Base-by-base conservation (phyloP, 2,113 vertebrate species). In the Glareola pratincola region DNA sequence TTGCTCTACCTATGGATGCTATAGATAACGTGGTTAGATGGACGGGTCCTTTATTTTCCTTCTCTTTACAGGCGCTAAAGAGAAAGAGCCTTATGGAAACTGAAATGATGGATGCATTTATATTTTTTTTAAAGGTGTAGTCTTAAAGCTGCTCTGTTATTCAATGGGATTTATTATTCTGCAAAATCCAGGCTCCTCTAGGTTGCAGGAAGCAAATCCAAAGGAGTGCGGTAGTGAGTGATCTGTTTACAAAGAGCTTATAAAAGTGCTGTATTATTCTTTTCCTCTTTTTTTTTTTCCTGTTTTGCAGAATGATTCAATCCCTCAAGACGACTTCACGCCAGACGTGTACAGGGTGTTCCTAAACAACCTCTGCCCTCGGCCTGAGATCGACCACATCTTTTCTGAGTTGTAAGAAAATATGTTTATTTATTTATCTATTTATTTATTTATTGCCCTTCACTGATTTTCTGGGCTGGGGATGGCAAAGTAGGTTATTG, bases 321-420 rank as follows among this genome's bases (percentile, higher is more conserved):
- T 99, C 93, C 99, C 99, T 87, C 99, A 99, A 97, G 99, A 99
- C 1, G 99, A 99, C 96, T 99, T 99, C 98, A 99, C 99, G 3
- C 98, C 99, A 57, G 99, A 99, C 34, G 97, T 99, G 41, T 99
- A 99, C 97, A 98, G 98, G 97, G 98, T 98, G 94, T 99, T 99
- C 95, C 96, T 99, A 95, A 99, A 98, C 98, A 99, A 99, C 96
- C 98, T 99, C 88, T 99, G 99, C 87, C 98, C 99, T 73, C 98
- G 99, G 30, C 98, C 99, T 43, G 99, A 99, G 97, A 99, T 99
- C 27, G 99, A 99, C 98, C 98, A 98, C 98, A 99, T 99, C 98
- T 99, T 99, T 98, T 98, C 98, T 0, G 99, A 99, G 77, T 98
- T 99, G 99, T 99, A 99, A 99, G 99, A 93, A 72, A 78, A 93